These are phyloP conservation scores for Aphaenogaster rudis DNA, from an alignment of 1,140 invertebrate genomes.

Conservation along the genomic window DNA sequence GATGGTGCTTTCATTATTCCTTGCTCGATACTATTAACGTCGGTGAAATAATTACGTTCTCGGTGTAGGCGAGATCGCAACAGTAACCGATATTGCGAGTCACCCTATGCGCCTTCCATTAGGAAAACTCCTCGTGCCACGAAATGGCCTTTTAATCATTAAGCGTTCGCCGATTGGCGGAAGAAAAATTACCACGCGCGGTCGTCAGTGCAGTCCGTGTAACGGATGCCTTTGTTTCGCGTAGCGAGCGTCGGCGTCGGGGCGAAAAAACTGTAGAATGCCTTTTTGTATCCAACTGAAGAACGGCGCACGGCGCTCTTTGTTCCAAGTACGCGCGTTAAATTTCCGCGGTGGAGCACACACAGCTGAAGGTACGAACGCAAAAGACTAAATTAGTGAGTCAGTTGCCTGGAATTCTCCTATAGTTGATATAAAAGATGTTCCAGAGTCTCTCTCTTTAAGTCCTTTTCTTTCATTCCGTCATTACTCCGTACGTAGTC, in stretches of 20 bases:
- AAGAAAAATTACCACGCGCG: slow-evolving; percentile 51
- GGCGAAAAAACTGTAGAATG: not conserved
- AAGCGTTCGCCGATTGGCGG: slow-evolving; percentile 15
- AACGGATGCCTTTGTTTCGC: slow-evolving; percentile 48
- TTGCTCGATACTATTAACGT: slow-evolving; percentile 2
- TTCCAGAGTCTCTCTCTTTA: not conserved
- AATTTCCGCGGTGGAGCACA: slow-evolving; percentile 9
- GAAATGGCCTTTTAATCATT: slow-evolving; percentile 51
- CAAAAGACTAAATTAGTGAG: slow-evolving; percentile 25
- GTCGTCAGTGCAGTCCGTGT: slow-evolving; percentile 1
- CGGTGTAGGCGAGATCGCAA: not conserved
- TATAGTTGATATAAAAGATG: not conserved
- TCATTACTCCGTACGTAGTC: not conserved
- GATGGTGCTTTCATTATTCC: slow-evolving; percentile 44
- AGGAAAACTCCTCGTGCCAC: slow-evolving; percentile 19
- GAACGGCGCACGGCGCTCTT: not conserved
- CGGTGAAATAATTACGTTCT: slow-evolving; percentile 39
- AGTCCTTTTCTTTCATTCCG: not conserved
- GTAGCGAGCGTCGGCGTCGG: not conserved
- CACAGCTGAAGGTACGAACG: not conserved
- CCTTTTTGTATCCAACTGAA: slow-evolving; percentile 8
- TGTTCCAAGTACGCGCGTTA: slow-evolving; percentile 20
- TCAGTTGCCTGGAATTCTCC: slow-evolving; percentile 25
- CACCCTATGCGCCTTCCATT: not conserved
- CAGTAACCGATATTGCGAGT: not conserved